Evolutionary conservation across 2,888 invertebrate genomes (phyloP).

Genomic region (Herminia tarsipennalis): DNA sequence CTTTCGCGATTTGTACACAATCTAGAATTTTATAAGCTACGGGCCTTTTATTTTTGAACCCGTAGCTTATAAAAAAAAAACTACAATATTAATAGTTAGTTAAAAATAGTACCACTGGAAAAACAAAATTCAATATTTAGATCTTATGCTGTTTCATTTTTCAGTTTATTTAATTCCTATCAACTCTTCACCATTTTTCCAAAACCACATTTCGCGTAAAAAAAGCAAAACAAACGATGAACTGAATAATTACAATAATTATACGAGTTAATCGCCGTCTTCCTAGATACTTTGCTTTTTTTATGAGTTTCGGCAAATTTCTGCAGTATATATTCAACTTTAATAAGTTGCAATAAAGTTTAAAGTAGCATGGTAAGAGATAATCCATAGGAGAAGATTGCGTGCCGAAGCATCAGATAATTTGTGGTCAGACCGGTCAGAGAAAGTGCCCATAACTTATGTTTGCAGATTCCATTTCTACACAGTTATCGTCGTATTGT

Average conservation of each 20-base stretch:
- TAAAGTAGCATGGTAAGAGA: conserved; percentile 1
- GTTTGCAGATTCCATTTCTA: conserved; percentile 30
- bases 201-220: too few species aligned
- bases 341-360: neutral
- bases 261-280: conserved; percentile 13
- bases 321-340: neutral
- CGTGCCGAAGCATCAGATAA: conserved; percentile 50
- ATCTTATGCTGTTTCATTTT: too few species aligned
- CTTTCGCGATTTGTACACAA: too few species aligned
- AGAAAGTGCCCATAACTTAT: conserved; percentile 50
- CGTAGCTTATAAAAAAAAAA: too few species aligned
- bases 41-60: too few species aligned
- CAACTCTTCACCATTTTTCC: too few species aligned
- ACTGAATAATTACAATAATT: neutral
- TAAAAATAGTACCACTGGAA: too few species aligned
- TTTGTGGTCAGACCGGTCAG: conserved; percentile 42
- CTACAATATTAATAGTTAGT: too few species aligned
- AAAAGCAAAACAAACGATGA: too few species aligned
- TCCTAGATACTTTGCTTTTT: conserved; percentile 4
- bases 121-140: too few species aligned
- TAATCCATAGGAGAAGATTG: conserved; percentile 34
- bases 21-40: too few species aligned
- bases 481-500: neutral
- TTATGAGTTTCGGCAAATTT: neutral
- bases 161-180: too few species aligned